Percentiles rank a stretch among this genome's conserved stretches.
Conservation (phyloP, 1,140 invertebrate genomes). For the Caenorhabditis inopinata region DNA sequence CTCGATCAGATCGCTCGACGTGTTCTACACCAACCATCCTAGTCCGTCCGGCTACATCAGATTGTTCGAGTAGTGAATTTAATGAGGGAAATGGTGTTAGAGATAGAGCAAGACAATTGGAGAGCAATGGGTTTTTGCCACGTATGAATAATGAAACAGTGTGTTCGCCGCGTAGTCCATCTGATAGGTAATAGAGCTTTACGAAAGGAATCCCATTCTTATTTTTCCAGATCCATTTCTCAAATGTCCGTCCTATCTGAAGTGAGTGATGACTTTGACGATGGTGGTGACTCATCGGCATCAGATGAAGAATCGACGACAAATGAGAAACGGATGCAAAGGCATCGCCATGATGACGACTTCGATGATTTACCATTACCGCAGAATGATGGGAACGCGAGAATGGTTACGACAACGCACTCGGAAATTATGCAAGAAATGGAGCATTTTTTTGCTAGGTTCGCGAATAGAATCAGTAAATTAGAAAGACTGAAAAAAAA, state of each 20-base stretch:
- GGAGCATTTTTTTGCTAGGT: background rate
- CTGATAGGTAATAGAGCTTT: background rate
- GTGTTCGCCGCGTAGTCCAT: no score
- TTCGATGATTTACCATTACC: background rate
- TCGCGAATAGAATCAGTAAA: no score
- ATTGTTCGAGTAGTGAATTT: background rate
- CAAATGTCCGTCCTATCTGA: background rate
- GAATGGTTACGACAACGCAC: background rate
- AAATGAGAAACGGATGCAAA: background rate
- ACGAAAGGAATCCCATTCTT: no score
- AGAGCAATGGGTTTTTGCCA: background rate
- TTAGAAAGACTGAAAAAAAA: no score
- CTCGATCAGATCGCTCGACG: background rate
- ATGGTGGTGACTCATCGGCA: background rate
- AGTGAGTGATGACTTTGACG: conserved; percentile 6
- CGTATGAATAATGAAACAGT: background rate
- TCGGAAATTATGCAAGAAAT: conserved; percentile 5
- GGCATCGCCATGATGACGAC: background rate
- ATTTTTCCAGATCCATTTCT: conserved; percentile 11
- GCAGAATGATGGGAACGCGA: background rate
- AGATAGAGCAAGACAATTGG: background rate
- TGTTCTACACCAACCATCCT: background rate
- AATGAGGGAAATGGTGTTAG: background rate
- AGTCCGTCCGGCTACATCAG: background rate
- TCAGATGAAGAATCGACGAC: background rate